These are phyloP conservation scores for Coregonus suidteri DNA, from an alignment of 2,797 vertebrate species.

Conservation along the genomic window DNA sequence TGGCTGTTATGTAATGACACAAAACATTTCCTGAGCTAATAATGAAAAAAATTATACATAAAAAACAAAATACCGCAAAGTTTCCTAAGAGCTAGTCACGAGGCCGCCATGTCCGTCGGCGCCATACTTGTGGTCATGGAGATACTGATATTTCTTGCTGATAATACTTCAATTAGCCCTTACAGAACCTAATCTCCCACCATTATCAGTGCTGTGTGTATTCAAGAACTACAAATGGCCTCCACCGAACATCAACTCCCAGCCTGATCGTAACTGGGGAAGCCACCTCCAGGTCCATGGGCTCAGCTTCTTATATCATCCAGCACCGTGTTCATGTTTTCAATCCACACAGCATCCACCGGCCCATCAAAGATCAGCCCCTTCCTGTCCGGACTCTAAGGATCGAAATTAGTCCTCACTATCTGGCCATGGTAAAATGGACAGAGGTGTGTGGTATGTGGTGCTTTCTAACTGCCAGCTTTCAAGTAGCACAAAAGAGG, in stretches of 20 bases:
- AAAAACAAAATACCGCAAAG: too few relatives aligned
- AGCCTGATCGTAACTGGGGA: constrained; percentile 87
- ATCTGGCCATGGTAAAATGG: neutral
- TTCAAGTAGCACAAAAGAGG: neutral
- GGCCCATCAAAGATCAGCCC: constrained; percentile 93
- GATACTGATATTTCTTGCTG: neutral
- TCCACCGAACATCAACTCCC: neutral
- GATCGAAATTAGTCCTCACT: neutral
- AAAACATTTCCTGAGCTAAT: too few relatives aligned
- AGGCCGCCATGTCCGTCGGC: too few relatives aligned
- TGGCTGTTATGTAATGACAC: too few relatives aligned
- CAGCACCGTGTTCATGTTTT: constrained; percentile 94
- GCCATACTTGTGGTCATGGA: neutral
- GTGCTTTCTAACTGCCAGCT: neutral
- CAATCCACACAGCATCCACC: constrained; percentile 93
- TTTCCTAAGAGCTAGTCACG: too few relatives aligned
- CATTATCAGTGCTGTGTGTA: neutral
- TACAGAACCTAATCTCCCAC: neutral
- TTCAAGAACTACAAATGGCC: neutral
- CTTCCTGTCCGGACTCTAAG: constrained; percentile 86
- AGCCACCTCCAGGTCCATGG: constrained; percentile 93
- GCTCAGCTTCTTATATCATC: constrained; percentile 92
- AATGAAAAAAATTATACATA: too few relatives aligned
- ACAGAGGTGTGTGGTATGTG: neutral
- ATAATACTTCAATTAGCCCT: neutral